These are phyloP conservation scores for Coryphaenoides rupestris DNA, from an alignment of 2,113 vertebrate genomes.

Conservation along the genomic window DNA sequence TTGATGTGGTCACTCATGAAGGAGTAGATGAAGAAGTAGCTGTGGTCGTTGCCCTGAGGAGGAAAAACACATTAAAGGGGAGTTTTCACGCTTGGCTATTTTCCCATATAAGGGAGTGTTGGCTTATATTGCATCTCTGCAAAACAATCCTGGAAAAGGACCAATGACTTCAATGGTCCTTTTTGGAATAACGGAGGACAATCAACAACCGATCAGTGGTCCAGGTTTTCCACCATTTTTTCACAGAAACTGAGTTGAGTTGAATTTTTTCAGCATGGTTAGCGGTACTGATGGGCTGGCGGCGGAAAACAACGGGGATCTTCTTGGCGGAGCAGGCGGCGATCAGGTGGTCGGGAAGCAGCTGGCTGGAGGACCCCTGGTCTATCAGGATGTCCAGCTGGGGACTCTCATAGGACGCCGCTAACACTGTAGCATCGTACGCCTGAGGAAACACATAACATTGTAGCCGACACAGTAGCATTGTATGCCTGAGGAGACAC, in stretches of 20 bases:
- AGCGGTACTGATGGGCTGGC: constrained; percentile 83
- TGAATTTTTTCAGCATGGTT: no score
- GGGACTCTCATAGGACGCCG: constrained; percentile 78
- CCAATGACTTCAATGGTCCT: no score
- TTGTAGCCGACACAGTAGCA: no score
- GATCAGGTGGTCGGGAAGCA: constrained; percentile 93
- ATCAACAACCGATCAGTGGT: no score
- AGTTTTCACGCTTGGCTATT: no score
- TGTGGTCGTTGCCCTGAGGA: constrained; percentile 93
- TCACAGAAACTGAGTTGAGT: no score
- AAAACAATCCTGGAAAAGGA: no score
- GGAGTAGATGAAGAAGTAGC: constrained; percentile 93
- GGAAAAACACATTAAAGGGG: constrained; percentile 1
- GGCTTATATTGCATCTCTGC: no score
- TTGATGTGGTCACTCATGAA: constrained; percentile 92
- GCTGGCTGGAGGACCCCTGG: constrained; percentile 88
- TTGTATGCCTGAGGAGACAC: no score
- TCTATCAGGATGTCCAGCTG: constrained; percentile 91
- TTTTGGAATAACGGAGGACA: no score
- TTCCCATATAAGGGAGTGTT: no score
- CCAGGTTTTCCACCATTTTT: no score
- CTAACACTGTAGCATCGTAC: constrained; percentile 86
- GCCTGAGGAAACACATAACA: constrained; percentile 61
- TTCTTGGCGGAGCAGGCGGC: constrained; percentile 87
- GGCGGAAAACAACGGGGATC: constrained; percentile 87